Evolutionary conservation across 2,888 invertebrate genomes (phyloP).

Genomic region (Bombylius discolor): DNA sequence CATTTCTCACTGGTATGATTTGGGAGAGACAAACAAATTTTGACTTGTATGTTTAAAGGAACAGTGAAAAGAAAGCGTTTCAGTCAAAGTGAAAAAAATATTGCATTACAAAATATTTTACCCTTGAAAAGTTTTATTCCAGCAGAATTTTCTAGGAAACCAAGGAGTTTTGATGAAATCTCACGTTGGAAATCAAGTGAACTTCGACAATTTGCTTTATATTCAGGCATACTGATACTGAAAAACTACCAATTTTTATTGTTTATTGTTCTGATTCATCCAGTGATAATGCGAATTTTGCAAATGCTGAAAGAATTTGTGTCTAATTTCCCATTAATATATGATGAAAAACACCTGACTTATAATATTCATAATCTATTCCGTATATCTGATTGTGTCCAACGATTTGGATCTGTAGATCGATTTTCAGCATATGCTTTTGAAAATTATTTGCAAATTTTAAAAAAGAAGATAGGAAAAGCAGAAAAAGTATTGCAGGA

Average conservation of each 20-base stretch:
- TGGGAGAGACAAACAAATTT: too few relatives aligned
- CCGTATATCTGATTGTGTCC: slow-evolving; percentile 6
- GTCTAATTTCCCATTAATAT: slow-evolving; percentile 10
- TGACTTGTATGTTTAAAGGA: too few relatives aligned
- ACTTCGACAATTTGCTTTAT: slow-evolving; percentile 10
- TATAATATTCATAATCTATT: slow-evolving; percentile 12
- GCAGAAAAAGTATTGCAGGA: background rate
- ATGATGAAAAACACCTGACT: slow-evolving; percentile 8
- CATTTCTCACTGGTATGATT: too few relatives aligned
- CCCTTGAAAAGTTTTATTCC: too few relatives aligned
- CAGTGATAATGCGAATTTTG: too few relatives aligned
- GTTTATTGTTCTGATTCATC: slow-evolving; percentile 4
- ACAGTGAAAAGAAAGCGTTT: too few relatives aligned
- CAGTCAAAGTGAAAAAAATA: too few relatives aligned
- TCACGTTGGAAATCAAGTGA: slow-evolving; percentile 10
- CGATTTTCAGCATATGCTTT: slow-evolving; percentile 9
- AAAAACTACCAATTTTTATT: slow-evolving; percentile 10
- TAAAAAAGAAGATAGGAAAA: slow-evolving; percentile 2
- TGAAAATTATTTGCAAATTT: slow-evolving; percentile 10
- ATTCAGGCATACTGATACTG: slow-evolving; percentile 9
- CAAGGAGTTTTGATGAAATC: slow-evolving; percentile 10
- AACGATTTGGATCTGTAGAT: slow-evolving; percentile 5
- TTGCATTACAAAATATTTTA: too few relatives aligned
- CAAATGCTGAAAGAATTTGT: slow-evolving; percentile 11
- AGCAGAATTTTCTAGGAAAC: slow-evolving; percentile 10